phyloP scores from a whole-genome alignment of 2,113 vertebrate genomes.

The Drymodes brunneopygia region DNA sequence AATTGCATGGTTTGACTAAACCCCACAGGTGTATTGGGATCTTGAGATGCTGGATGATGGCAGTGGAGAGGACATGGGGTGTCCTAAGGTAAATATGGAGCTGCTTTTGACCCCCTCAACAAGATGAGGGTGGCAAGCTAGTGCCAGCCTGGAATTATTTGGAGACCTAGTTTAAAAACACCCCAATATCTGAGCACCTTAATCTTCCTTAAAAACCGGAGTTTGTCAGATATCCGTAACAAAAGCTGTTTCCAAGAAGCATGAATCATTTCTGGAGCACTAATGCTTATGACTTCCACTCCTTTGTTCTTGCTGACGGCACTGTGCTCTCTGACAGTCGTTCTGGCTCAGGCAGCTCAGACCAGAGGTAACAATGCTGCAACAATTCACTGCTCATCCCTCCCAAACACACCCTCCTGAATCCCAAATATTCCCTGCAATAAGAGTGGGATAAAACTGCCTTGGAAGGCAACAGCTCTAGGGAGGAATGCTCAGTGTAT shows the following conservation, averaged over 20 bases:
- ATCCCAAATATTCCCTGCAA: not conserved
- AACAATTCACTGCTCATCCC: not conserved
- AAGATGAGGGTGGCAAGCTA: not conserved
- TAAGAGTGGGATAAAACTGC: not conserved
- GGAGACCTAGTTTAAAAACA: not conserved
- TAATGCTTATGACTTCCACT: not conserved
- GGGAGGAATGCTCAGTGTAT: not conserved
- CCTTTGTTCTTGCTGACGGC: not conserved
- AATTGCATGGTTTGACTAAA: not conserved
- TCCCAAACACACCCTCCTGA: not conserved
- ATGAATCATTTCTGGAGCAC: slow-evolving; percentile 32
- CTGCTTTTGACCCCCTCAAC: not conserved
- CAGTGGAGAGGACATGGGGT: not conserved
- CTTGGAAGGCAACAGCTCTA: not conserved
- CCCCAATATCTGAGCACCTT: not conserved
- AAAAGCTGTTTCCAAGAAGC: slow-evolving; percentile 24
- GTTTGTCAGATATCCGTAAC: not conserved
- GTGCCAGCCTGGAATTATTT: not conserved
- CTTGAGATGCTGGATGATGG: not conserved
- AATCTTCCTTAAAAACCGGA: not conserved
- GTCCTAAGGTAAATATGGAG: not conserved
- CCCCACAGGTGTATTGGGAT: rapidly evolving
- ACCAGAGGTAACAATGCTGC: not conserved
- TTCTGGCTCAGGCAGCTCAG: not conserved
- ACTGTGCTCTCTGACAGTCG: not conserved